Base-by-base conservation (phyloP, 2,888 invertebrate genomes). In the Drosophila histrio region DNA sequence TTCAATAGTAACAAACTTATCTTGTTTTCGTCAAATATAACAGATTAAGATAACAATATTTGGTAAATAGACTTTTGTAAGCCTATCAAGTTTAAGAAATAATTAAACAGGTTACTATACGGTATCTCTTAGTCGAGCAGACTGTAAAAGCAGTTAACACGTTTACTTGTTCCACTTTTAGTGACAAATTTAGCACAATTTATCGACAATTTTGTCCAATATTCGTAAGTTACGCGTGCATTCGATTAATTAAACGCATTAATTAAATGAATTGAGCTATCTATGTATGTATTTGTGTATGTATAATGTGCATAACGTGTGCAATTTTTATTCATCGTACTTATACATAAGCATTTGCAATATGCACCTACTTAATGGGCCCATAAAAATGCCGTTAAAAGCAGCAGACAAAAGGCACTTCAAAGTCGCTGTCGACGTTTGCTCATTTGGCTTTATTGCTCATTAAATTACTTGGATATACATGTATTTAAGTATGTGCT, bases 361-460 rank as follows among this genome's bases (percentile, higher is more conserved):
- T 59, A 58, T 58, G 60, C 49, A 66, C 61, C 13, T 26, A 15
- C 17, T 62, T 65, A 65, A 78, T 61, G 63, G 36, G 44, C 34
- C 19, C 64, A 73, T 82, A 72, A 87, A 82, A 72, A 39, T 49
- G 15, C 4, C 52, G 77, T 70, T 68, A 77, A 77, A 74, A 58
- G 47, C 53, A 52, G 44, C 66, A 39, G 38, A 2, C 44, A 49
- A 46, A 59, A 47, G 54, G 46, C 60, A 77, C 77, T 74, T 67
- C 24, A 77, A 54, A 73, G 68, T 34, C 30, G 57, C 57, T 46
- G 26, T 50, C 24, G 32, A 50, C 36, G 38, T 53, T 44, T 58
- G 59, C 13, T 28, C 34, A 41, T 58, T 71, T 53, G 30, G 26
- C 24, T 56, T 64, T 46, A 71, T 61, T 59, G 59, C 32, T 57